phyloP scores from a whole-genome alignment of 2,797 vertebrate genomes.

The Acanthurus leucopareius region DNA sequence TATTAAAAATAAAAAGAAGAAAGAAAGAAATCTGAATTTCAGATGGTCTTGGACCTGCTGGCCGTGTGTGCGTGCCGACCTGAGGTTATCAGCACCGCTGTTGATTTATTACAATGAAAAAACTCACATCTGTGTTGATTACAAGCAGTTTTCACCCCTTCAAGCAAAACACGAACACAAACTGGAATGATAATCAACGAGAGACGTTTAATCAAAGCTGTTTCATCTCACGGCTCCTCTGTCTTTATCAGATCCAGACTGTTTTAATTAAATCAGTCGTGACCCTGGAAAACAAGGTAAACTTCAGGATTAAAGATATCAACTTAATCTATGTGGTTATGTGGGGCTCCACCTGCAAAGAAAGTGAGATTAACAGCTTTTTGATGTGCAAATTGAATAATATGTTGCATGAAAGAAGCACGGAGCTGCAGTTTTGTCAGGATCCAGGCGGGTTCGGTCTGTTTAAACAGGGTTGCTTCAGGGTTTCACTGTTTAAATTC shows the following conservation, averaged over 20 bases:
- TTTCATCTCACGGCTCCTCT: not conserved
- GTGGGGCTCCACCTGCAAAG: no score
- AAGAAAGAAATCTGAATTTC: not conserved
- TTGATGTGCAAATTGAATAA: no score
- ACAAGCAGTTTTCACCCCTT: not conserved
- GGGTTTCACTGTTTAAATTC: slow-evolving; percentile 24
- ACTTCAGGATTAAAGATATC: not conserved
- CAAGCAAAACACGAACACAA: no score
- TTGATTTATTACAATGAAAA: not conserved
- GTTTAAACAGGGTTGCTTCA: not conserved
- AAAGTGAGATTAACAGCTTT: not conserved
- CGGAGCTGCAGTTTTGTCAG: not conserved
- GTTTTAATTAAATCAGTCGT: not conserved
- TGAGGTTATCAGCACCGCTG: not conserved
- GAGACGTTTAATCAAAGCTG: not conserved
- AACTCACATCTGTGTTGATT: not conserved
- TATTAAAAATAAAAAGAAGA: no score
- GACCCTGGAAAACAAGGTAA: not conserved
- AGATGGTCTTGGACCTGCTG: not conserved
- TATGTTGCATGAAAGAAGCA: no score
- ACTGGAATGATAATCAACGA: not conserved
- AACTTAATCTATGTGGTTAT: no score
- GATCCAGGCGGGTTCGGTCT: not conserved
- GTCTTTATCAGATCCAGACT: not conserved
- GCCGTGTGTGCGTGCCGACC: not conserved